A percentile compares a stretch with the other conserved stretches of the same genome.
Conservation (phyloP, 2,888 invertebrate species). For the Napeogenes sylphis region DNA sequence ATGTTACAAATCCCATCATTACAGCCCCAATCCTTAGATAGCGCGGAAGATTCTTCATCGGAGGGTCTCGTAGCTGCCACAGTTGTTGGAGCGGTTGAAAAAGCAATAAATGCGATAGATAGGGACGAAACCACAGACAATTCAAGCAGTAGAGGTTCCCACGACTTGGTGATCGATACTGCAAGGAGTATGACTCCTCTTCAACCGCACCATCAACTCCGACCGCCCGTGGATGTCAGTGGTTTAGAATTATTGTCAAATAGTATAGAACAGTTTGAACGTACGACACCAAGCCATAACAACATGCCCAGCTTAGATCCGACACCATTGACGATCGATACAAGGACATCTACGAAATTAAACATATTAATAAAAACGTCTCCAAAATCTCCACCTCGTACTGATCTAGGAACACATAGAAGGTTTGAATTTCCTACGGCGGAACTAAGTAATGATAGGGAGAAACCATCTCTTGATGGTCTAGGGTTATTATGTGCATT, state of each 20-base stretch:
- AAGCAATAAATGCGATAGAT: slow-evolving; percentile 66
- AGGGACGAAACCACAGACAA: slow-evolving; percentile 60
- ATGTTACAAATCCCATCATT: slow-evolving; percentile 41
- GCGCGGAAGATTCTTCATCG: slow-evolving; percentile 65
- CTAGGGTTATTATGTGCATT: slow-evolving; percentile 88
- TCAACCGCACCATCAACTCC: slow-evolving; percentile 32
- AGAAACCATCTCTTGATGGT: slow-evolving; percentile 77
- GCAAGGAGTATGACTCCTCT: slow-evolving; percentile 51
- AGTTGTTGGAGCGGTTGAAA: slow-evolving; percentile 61
- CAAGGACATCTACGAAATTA: slow-evolving; percentile 59
- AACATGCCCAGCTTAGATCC: slow-evolving; percentile 58
- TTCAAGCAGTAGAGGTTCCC: slow-evolving; percentile 66
- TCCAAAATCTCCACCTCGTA: slow-evolving; percentile 62
- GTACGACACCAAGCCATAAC: slow-evolving; percentile 60
- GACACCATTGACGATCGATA: slow-evolving; percentile 58
- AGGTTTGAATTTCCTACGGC: slow-evolving; percentile 61
- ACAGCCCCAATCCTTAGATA: slow-evolving; percentile 50
- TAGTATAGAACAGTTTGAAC: slow-evolving; percentile 88
- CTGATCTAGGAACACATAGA: slow-evolving; percentile 57
- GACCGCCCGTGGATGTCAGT: slow-evolving; percentile 82
- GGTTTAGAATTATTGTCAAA: slow-evolving; percentile 90
- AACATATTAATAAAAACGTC: slow-evolving; percentile 69
- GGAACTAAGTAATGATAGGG: slow-evolving; percentile 51
- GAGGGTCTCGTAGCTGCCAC: slow-evolving; percentile 53
- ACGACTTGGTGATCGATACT: slow-evolving; percentile 71